Conservation (phyloP, 1,140 invertebrate species). For the Kradibia gibbosae region DNA sequence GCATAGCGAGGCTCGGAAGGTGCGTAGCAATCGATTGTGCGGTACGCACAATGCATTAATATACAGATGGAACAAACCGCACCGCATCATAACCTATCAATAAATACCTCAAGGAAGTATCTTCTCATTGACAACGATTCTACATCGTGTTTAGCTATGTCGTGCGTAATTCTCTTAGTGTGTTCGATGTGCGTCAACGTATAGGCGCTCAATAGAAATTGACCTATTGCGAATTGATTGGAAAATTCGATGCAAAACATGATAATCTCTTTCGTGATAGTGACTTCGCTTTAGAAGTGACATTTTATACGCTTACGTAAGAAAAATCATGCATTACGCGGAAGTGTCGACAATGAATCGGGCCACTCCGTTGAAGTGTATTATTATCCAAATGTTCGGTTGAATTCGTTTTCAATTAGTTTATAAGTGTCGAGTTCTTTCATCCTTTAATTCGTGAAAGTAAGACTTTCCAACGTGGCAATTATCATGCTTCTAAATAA, state of each 20-base stretch:
- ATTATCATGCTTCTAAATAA: background rate
- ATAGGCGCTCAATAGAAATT: slow-evolving; percentile 4
- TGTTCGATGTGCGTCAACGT: slow-evolving; percentile 2
- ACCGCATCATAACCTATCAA: slow-evolving; percentile 39
- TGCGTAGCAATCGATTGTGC: background rate
- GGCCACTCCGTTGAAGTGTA: too few relatives aligned
- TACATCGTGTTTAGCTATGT: slow-evolving; percentile 38
- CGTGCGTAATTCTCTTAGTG: slow-evolving; percentile 17
- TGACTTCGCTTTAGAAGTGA: background rate
- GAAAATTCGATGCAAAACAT: slow-evolving; percentile 14
- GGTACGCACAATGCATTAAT: background rate
- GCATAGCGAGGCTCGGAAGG: background rate
- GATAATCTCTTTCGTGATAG: slow-evolving; percentile 23
- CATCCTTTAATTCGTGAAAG: too few relatives aligned
- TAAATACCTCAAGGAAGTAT: slow-evolving; percentile 50
- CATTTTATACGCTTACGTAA: too few relatives aligned
- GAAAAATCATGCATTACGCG: too few relatives aligned
- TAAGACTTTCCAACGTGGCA: too few relatives aligned
- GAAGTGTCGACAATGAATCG: too few relatives aligned
- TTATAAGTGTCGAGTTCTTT: too few relatives aligned
- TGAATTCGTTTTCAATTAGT: too few relatives aligned
- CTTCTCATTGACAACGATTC: slow-evolving; percentile 52
- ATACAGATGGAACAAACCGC: background rate
- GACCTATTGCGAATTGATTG: background rate
- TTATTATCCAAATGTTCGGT: too few relatives aligned